These are phyloP conservation scores for Pomacea canaliculata DNA, from an alignment of 2,888 invertebrate species.

Conservation along the genomic window DNA sequence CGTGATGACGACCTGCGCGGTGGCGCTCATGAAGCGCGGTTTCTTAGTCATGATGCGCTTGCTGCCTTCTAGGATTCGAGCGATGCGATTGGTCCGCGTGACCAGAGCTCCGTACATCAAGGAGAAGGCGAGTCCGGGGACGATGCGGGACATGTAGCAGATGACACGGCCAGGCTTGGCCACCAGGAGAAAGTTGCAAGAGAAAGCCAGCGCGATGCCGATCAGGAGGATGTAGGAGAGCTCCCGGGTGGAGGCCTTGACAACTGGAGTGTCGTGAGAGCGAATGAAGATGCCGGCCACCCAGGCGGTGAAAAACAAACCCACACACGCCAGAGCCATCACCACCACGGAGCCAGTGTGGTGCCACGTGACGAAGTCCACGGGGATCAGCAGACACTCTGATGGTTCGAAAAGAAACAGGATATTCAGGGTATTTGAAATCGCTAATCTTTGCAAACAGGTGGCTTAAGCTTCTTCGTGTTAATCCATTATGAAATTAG, in stretches of 20 bases:
- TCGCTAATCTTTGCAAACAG: no score
- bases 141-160: slow-evolving; percentile 89
- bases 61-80: slow-evolving; percentile 96
- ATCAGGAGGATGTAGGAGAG: slow-evolving; percentile 85
- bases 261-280: slow-evolving; percentile 94
- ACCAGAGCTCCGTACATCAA: slow-evolving; percentile 96
- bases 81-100: slow-evolving; percentile 97
- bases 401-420: slow-evolving; percentile 64
- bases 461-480: no score
- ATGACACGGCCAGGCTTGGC: slow-evolving; percentile 82
- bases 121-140: slow-evolving; percentile 95
- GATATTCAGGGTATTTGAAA: no score
- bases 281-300: slow-evolving; percentile 85
- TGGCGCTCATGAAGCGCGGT: slow-evolving; percentile 84
- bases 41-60: slow-evolving; percentile 90
- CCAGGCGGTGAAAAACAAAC: slow-evolving; percentile 83
- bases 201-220: slow-evolving; percentile 64
- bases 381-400: slow-evolving; percentile 75
- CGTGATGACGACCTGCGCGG: slow-evolving; percentile 79
- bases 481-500: no score
- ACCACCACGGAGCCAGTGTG: slow-evolving; percentile 77
- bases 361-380: slow-evolving; percentile 77
- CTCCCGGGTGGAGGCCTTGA: slow-evolving; percentile 74
- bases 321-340: slow-evolving; percentile 82
- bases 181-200: slow-evolving; percentile 88